Conservation (phyloP, 2,113 vertebrate genomes). For the Gallinago paraguaiae region DNA sequence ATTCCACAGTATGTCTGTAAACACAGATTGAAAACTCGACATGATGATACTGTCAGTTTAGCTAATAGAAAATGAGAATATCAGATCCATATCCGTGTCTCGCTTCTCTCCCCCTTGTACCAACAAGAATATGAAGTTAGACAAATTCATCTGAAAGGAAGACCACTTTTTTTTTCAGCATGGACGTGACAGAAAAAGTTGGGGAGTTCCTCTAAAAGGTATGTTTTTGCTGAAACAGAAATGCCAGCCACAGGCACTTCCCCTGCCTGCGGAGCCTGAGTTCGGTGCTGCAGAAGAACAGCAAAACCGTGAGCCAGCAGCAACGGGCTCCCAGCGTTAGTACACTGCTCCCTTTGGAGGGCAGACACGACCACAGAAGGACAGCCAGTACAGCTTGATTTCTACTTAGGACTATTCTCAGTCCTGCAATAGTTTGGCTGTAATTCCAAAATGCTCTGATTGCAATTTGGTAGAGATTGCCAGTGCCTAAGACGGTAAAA, state of each 20-base stretch:
- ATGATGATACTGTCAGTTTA: background rate
- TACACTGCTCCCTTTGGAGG: accelerated
- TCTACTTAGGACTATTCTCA: background rate
- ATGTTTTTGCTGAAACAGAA: background rate
- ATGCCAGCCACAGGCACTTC: background rate
- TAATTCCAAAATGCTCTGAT: background rate
- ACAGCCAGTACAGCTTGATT: background rate
- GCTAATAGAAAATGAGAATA: background rate
- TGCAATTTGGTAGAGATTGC: background rate
- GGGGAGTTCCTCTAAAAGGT: background rate
- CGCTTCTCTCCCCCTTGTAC: background rate
- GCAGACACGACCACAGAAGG: accelerated
- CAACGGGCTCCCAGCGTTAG: accelerated
- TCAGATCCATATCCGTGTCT: background rate
- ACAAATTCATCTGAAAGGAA: background rate
- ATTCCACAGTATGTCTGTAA: background rate
- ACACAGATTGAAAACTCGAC: background rate
- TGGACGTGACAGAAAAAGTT: accelerated
- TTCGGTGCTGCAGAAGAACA: background rate
- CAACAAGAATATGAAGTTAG: background rate
- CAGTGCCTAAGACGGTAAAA: background rate
- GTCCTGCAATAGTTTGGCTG: background rate
- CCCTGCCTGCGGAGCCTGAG: background rate
- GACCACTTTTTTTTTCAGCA: background rate
- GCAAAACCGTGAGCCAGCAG: background rate